A percentile compares a stretch with the other conserved stretches of the same genome.
Conservation (phyloP, 2,888 invertebrate species). For the Cacoxenus indagator region DNA sequence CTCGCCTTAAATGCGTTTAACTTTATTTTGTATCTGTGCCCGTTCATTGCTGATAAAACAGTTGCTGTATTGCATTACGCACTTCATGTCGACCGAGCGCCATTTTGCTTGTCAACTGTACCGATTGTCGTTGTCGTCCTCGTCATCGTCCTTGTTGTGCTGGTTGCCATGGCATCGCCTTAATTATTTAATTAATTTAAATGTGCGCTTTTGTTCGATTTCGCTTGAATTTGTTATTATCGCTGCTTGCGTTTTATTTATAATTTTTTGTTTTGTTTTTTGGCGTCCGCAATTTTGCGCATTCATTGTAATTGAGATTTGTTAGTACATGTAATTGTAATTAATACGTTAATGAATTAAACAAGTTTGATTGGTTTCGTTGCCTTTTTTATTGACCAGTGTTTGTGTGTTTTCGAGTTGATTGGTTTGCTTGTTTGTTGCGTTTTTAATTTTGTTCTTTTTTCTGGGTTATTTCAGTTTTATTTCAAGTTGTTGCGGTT, state of each 20-base stretch:
- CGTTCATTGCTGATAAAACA: conserved; percentile 17
- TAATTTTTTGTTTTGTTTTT: not conserved
- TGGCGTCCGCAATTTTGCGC: not conserved
- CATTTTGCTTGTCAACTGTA: not conserved
- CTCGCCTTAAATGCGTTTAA: conserved; percentile 1
- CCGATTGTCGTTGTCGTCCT: not conserved
- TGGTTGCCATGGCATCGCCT: conserved; percentile 24
- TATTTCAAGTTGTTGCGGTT: conserved; percentile 13
- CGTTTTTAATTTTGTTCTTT: not conserved
- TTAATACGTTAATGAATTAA: conserved; percentile 22
- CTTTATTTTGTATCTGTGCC: conserved; percentile 10
- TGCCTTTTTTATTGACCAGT: not conserved
- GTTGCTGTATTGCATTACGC: not conserved
- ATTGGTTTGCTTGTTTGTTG: conserved; percentile 9
- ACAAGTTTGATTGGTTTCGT: conserved; percentile 13
- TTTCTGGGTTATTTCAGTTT: not conserved
- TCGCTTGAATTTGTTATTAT: conserved; percentile 23
- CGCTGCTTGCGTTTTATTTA: not conserved
- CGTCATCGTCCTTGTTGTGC: not conserved
- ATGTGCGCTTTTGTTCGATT: conserved; percentile 23
- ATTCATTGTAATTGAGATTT: conserved; percentile 19
- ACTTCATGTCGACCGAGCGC: not conserved
- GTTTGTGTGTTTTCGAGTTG: conserved; percentile 3
- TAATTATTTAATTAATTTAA: conserved; percentile 46
- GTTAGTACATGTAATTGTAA: conserved; percentile 11